Conservation (phyloP, 2,888 invertebrate species). For the Zygaena filipendulae region DNA sequence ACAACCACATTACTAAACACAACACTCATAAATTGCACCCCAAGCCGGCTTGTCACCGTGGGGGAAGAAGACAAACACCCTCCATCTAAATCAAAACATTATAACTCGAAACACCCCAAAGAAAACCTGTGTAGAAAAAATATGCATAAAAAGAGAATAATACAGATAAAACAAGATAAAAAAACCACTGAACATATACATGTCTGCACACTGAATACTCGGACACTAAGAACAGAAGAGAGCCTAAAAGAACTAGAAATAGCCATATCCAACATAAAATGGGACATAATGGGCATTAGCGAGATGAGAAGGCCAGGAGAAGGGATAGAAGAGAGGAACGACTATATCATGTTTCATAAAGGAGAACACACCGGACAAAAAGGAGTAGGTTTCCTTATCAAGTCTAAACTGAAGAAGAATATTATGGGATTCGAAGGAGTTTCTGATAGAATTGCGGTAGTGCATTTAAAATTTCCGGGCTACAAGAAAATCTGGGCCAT, state of each 20-base stretch:
- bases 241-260: slow-evolving; percentile 3
- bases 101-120: slow-evolving; percentile 7
- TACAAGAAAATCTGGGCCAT: slow-evolving; percentile 8
- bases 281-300: slow-evolving; percentile 13
- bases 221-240: slow-evolving; percentile 5
- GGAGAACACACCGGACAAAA: slow-evolving; percentile 9
- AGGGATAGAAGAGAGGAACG: slow-evolving; percentile 9
- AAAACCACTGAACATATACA: slow-evolving; percentile 4
- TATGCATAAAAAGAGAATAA: neutral
- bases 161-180: slow-evolving; percentile 3
- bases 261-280: slow-evolving; percentile 6
- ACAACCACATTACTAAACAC: slow-evolving; percentile 4
- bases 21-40: slow-evolving; percentile 9
- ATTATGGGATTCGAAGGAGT: slow-evolving; percentile 12
- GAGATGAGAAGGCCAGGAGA: slow-evolving; percentile 13
- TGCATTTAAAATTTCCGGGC: slow-evolving; percentile 1
- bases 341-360: slow-evolving; percentile 11
- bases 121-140: neutral
- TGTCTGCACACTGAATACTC: slow-evolving; percentile 2
- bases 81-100: slow-evolving; percentile 8
- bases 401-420: slow-evolving; percentile 9
- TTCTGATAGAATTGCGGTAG: slow-evolving; percentile 13
- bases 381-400: slow-evolving; percentile 15
- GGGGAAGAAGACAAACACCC: slow-evolving; percentile 13
- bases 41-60: slow-evolving; percentile 12